phyloP scores from a whole-genome alignment of 2,888 invertebrate genomes.

The Atethmia centrago region DNA sequence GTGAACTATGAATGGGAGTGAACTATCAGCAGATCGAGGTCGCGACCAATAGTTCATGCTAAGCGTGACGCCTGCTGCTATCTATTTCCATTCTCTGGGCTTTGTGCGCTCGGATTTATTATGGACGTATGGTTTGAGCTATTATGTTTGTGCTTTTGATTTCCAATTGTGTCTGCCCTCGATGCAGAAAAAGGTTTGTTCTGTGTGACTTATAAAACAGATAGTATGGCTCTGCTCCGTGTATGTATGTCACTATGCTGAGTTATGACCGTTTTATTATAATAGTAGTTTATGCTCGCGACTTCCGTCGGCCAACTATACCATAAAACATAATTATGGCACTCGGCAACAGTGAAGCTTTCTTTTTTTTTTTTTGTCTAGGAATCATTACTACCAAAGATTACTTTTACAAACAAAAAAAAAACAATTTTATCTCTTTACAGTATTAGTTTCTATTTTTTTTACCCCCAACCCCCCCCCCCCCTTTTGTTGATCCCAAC shows the following conservation, averaged over 20 bases:
- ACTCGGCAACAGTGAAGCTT: not conserved
- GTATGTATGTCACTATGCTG: not conserved
- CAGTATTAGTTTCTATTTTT: not conserved
- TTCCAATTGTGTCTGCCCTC: conserved; percentile 18
- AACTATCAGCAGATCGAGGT: conserved; percentile 48
- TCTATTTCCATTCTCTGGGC: conserved; percentile 54
- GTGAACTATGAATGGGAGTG: conserved; percentile 38
- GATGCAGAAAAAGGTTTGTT: conserved; percentile 1
- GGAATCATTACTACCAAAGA: not conserved
- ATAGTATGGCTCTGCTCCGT: not conserved
- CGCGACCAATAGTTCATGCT: conserved; percentile 57
- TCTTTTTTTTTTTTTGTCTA: no score
- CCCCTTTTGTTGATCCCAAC: no score
- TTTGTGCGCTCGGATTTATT: conserved; percentile 58
- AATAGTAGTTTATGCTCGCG: not conserved
- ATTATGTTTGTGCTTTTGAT: conserved; percentile 41
- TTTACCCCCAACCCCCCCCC: no score
- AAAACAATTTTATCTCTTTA: not conserved
- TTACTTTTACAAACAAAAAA: not conserved
- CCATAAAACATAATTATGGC: not conserved
- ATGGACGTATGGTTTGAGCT: conserved; percentile 40
- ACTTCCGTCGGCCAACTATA: not conserved
- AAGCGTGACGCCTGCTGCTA: conserved; percentile 43
- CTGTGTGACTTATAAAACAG: not conserved
- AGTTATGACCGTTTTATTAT: not conserved